A percentile compares a stretch with the other conserved stretches of the same genome.
These are phyloP conservation scores for Lipophrys pholis DNA, from an alignment of 2,113 vertebrate genomes.

Conservation along the genomic window DNA sequence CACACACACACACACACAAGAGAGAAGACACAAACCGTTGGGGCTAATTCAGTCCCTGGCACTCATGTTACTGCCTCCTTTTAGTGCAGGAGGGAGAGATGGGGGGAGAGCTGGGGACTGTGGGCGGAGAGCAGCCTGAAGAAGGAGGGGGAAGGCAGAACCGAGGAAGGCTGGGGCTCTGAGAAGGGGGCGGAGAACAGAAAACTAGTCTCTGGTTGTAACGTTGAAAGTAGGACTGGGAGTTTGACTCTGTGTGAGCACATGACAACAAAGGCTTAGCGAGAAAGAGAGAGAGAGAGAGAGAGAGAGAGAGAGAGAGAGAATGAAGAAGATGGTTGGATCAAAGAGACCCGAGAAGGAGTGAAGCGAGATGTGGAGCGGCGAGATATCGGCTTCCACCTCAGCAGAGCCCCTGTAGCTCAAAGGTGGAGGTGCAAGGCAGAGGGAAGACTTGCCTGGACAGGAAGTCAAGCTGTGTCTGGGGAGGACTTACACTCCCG, in stretches of 20 bases:
- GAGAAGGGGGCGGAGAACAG: constrained; percentile 54
- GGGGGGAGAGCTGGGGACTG: constrained; percentile 43
- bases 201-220: constrained; percentile 42
- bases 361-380: constrained; percentile 5
- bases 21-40: constrained; percentile 51
- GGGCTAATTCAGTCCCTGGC: constrained; percentile 73
- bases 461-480: constrained; percentile 6
- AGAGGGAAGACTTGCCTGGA: constrained; percentile 26
- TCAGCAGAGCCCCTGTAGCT: constrained; percentile 1
- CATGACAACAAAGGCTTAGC: not conserved
- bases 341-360: constrained; percentile 16
- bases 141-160: constrained; percentile 44
- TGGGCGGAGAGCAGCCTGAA: constrained; percentile 46
- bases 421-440: constrained; percentile 1
- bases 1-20: constrained; percentile 20
- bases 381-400: not conserved
- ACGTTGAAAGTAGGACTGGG: constrained; percentile 32
- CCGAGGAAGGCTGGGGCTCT: constrained; percentile 29
- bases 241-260: constrained; percentile 19
- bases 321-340: not conserved
- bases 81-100: constrained; percentile 38
- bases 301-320: not conserved
- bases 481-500: not conserved
- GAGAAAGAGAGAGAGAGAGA: not conserved
- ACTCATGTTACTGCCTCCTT: constrained; percentile 76